phyloP scores from a whole-genome alignment of 2,797 vertebrate genomes.

The Notolepis coatsorum region DNA sequence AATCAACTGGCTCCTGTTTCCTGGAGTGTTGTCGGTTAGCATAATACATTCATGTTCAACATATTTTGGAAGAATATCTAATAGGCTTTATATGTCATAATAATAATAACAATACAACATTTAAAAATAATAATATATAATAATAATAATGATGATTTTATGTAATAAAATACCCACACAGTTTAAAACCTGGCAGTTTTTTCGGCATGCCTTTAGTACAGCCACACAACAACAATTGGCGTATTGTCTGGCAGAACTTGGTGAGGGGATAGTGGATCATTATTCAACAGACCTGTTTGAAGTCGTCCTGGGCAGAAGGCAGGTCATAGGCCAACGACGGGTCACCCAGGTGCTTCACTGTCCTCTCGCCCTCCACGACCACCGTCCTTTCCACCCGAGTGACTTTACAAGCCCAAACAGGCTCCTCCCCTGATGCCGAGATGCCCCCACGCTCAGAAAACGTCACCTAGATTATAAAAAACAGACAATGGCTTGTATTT shows the following conservation, averaged over 20 bases:
- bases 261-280: not conserved
- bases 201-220: too few relatives aligned
- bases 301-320: constrained; percentile 90
- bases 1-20: too few relatives aligned
- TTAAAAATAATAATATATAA: too few relatives aligned
- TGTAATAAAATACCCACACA: too few relatives aligned
- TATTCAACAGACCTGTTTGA: constrained; percentile 85
- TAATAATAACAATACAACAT: too few relatives aligned
- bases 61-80: too few relatives aligned
- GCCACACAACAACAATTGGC: too few relatives aligned
- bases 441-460: constrained; percentile 81
- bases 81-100: too few relatives aligned
- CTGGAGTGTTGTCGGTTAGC: too few relatives aligned
- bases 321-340: constrained; percentile 85
- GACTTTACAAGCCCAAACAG: constrained; percentile 80
- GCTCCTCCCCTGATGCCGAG: constrained; percentile 68
- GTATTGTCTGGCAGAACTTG: too few relatives aligned
- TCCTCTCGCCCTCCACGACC: constrained; percentile 85
- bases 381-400: constrained; percentile 85
- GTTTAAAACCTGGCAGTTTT: too few relatives aligned
- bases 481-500: not conserved
- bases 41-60: not conserved
- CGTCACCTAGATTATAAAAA: constrained; percentile 79
- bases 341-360: constrained; percentile 86
- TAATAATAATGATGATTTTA: too few relatives aligned